These are phyloP conservation scores for Thryonomys swinderianus DNA, from an alignment of 2,113 vertebrate genomes.

Conservation along the genomic window DNA sequence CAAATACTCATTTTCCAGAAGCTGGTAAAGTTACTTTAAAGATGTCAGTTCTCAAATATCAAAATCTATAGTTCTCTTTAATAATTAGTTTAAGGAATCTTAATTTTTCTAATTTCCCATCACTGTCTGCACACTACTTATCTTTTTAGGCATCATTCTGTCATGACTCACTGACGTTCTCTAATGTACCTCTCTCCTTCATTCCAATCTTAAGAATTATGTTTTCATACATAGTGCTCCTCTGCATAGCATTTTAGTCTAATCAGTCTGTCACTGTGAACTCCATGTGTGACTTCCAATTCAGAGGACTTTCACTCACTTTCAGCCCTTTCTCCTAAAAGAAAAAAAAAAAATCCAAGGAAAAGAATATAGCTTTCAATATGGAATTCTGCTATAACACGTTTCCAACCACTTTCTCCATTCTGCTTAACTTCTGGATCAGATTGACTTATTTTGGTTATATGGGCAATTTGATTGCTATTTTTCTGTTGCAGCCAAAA, in stretches of 20 bases:
- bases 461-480: neutral
- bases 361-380: neutral
- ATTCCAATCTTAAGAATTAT: neutral
- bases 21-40: conserved; percentile 48
- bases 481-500: conserved; percentile 32
- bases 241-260: neutral
- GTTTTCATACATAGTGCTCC: neutral
- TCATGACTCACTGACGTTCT: neutral
- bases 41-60: conserved; percentile 30
- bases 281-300: neutral
- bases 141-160: neutral
- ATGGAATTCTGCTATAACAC: neutral
- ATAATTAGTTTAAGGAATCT: conserved; percentile 30
- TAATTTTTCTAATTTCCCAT: conserved; percentile 59
- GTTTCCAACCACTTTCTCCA: neutral
- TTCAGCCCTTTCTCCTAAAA: neutral
- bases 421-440: neutral
- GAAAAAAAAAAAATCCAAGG: neutral
- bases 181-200: neutral
- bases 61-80: conserved; percentile 54
- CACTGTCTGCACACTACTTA: neutral
- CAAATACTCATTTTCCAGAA: conserved; percentile 54
- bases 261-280: neutral
- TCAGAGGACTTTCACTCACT: neutral
- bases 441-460: conserved; percentile 48